Evolutionary conservation across 1,140 invertebrate genomes (phyloP).

Genomic region (Stegodyphus mimosarum): DNA sequence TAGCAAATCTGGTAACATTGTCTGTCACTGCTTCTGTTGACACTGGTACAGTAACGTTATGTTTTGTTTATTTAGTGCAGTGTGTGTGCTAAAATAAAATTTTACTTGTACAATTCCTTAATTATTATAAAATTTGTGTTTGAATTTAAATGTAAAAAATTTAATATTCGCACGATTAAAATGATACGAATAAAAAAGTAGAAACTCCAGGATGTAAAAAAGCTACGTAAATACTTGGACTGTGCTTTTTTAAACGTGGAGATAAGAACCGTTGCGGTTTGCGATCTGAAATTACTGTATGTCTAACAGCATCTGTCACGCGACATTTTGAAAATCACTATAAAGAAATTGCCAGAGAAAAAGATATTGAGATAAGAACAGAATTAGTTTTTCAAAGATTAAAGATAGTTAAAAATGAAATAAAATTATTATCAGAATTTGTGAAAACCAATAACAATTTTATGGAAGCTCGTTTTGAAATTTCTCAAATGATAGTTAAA

Average conservation of each 20-base stretch:
- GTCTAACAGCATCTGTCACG: background rate
- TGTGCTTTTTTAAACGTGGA: background rate
- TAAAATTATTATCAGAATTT: background rate
- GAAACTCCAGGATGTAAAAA: background rate
- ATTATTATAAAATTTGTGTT: background rate
- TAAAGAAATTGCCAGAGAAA: background rate
- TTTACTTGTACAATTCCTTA: background rate
- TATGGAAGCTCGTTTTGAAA: too few species aligned
- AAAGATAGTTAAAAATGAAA: background rate
- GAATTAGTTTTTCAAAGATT: background rate
- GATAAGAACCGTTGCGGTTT: background rate
- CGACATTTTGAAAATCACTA: background rate
- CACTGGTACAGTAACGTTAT: background rate
- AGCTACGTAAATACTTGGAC: background rate
- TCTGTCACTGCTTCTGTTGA: background rate
- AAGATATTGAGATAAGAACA: background rate
- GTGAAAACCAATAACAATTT: too few species aligned
- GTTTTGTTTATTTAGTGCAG: background rate
- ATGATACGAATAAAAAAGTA: background rate
- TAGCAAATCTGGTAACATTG: background rate
- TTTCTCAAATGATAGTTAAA: too few species aligned
- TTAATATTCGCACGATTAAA: background rate
- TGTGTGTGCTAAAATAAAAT: background rate
- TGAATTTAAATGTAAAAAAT: background rate
- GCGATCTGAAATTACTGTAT: background rate